Evolutionary conservation across 2,113 vertebrate genomes (phyloP).

Genomic region (Trematomus loennbergii): DNA sequence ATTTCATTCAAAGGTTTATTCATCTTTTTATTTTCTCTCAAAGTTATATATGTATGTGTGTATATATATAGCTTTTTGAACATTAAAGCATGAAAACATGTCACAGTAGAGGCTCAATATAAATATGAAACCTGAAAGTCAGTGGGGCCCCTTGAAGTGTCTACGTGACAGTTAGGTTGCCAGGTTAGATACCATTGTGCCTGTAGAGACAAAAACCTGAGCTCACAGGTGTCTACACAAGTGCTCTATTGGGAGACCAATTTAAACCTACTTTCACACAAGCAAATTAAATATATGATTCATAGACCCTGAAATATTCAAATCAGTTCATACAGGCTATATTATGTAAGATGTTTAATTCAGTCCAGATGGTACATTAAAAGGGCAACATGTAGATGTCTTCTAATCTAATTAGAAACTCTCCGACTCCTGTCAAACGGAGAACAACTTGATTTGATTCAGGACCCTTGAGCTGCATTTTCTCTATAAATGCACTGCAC

Average conservation of each 20-base stretch:
- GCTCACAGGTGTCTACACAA: background rate
- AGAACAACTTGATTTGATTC: background rate
- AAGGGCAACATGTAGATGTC: background rate
- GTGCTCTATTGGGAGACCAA: too few species aligned
- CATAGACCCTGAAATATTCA: background rate
- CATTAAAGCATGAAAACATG: too few species aligned
- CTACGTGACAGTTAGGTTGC: background rate
- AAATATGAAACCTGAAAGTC: too few species aligned
- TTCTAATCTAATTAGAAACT: background rate
- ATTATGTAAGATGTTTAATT: constrained; percentile 3
- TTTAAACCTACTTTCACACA: too few species aligned
- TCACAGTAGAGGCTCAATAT: too few species aligned
- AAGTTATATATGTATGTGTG: too few species aligned
- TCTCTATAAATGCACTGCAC: background rate
- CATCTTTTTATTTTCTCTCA: too few species aligned
- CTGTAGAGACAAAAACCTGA: background rate
- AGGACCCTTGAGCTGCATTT: background rate
- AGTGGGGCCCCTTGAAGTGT: background rate
- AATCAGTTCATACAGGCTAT: background rate
- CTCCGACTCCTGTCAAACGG: background rate
- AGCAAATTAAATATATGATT: background rate
- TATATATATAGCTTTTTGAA: too few species aligned
- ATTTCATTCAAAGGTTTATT: too few species aligned
- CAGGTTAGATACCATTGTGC: background rate
- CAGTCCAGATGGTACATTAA: constrained; percentile 12